Evolutionary conservation across 2,797 vertebrate genomes (phyloP).

Genomic region (Anniella stebbinsi): DNA sequence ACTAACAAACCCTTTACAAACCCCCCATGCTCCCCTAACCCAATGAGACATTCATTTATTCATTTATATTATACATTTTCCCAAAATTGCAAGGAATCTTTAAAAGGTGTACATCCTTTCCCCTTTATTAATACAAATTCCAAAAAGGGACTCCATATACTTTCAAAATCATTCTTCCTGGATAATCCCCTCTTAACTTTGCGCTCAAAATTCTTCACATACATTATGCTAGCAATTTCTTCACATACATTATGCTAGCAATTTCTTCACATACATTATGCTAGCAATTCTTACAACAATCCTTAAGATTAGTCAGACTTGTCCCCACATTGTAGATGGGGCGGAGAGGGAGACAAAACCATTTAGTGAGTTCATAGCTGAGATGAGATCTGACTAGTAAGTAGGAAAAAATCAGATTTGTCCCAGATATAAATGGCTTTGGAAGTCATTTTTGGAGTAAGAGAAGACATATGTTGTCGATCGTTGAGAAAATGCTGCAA

Average conservation of each 20-base stretch:
- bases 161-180: too few species aligned
- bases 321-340: background rate
- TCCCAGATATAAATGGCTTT: background rate
- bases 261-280: background rate
- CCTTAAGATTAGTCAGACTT: background rate
- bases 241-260: background rate
- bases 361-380: background rate
- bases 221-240: background rate
- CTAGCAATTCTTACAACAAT: background rate
- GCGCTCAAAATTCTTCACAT: too few species aligned
- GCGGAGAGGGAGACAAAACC: background rate
- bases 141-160: too few species aligned
- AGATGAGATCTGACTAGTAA: background rate
- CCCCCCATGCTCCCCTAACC: too few species aligned
- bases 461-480: background rate
- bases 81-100: too few species aligned
- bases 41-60: too few species aligned
- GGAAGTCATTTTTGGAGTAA: background rate
- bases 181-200: too few species aligned
- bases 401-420: background rate
- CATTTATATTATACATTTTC: too few species aligned
- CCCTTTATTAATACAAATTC: too few species aligned
- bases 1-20: too few species aligned
- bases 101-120: too few species aligned
- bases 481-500: background rate